These are phyloP conservation scores for Athalia cordata DNA, from an alignment of 2,888 invertebrate species.

Conservation along the genomic window DNA sequence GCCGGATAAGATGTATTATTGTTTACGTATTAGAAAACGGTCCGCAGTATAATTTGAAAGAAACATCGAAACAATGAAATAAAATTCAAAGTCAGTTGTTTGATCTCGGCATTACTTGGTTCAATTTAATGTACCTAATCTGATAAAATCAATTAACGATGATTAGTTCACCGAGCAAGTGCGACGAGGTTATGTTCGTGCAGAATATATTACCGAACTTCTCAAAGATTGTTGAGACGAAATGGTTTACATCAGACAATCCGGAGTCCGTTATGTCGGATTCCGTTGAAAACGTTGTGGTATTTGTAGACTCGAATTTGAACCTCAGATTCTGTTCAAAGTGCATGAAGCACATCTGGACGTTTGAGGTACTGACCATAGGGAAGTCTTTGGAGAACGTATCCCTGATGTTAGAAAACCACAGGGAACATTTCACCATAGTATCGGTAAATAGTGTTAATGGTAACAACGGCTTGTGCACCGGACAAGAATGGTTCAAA, in stretches of 20 bases:
- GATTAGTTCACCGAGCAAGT: slow-evolving; percentile 43
- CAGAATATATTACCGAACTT: slow-evolving; percentile 44
- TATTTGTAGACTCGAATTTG: slow-evolving; percentile 48
- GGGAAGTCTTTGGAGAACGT: slow-evolving; percentile 60
- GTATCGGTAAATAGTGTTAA: slow-evolving; percentile 57
- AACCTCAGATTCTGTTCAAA: slow-evolving; percentile 53
- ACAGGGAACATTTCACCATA: slow-evolving; percentile 60
- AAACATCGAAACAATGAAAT: slow-evolving; percentile 17
- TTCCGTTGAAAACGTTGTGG: slow-evolving; percentile 47
- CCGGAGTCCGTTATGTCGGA: slow-evolving; percentile 54
- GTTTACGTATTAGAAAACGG: slow-evolving; percentile 35
- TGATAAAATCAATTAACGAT: neutral
- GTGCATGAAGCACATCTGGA: slow-evolving; percentile 51
- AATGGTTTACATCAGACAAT: slow-evolving; percentile 54
- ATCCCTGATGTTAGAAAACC: slow-evolving; percentile 58
- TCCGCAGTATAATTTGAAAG: neutral
- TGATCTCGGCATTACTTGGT: too few relatives aligned
- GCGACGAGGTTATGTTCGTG: slow-evolving; percentile 44
- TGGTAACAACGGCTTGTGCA: slow-evolving; percentile 52
- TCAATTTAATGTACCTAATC: slow-evolving; percentile 7
- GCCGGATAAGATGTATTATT: slow-evolving; percentile 44
- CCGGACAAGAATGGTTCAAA: slow-evolving; percentile 41
- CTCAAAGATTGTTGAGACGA: slow-evolving; percentile 30
- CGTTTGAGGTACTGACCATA: slow-evolving; percentile 53
- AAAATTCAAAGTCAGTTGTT: neutral